Evolutionary conservation across 2,797 vertebrate species (phyloP), one percentile per base, ranked within the genome.

Genomic region (Catostomus latipinnis): DNA sequence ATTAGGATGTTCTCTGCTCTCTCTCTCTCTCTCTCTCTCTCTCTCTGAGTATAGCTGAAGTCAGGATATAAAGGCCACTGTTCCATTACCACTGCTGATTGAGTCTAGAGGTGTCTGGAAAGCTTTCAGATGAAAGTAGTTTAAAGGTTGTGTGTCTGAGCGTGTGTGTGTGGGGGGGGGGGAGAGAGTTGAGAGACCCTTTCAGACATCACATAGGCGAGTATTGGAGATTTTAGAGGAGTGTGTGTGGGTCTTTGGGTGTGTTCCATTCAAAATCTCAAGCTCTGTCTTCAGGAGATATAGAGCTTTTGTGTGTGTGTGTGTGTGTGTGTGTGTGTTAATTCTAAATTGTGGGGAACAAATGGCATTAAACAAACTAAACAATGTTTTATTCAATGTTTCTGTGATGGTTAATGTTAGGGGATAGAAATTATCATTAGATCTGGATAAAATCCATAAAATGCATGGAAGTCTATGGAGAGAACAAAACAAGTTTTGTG

Each of bases 21-120:
- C 58, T 81, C 54, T 78, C 16, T 52, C 68, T 62, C 48, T 52
- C 68, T 62, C 48, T 68, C 81, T 74, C 10, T 82, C 68, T 68
- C 53, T 70, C 76, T 45, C 49, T 18, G 46, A 61, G 54, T 48
- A 22, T 45, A 71, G 82, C 76, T 61, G 54, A 83, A 77, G 76
- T 65, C 67, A 49, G 66, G 77, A 74, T 67, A 81, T 72, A 82
- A 86, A 85, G 77, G 76, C 73, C 49, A 82, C 80, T 45, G 79
- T 80, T 84, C 84, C 82, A 88, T 91, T 90, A 87, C 83, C 58
- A 67, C 83, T 76, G 82, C 80, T 90, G 89, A 91, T 89, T 88
- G 88, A 82, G 83, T 80, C 76, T 61, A 87, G 67, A 83, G 81
- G 83, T 83, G 82, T 81, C 87, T 0, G 34, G 71, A 72, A 82